Percentiles rank a stretch among this genome's conserved stretches.
Evolutionary conservation across 2,888 invertebrate genomes (phyloP).

Genomic region (Erebia aethiops): DNA sequence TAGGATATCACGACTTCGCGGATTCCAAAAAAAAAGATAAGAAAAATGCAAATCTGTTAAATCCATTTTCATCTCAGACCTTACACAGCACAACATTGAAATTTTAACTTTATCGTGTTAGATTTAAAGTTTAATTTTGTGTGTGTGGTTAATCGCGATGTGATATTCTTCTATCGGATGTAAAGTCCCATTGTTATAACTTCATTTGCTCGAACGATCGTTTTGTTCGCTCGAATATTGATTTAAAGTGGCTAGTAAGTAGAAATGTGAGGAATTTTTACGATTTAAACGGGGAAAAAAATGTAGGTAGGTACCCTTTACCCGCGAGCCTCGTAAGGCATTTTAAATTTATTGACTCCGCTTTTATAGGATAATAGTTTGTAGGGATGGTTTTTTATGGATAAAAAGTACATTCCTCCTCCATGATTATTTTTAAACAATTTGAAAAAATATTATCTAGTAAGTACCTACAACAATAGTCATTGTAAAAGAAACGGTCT

Average conservation of each 20-base stretch:
- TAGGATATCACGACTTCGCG: slow-evolving; percentile 36
- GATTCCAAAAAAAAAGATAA: slow-evolving; percentile 32
- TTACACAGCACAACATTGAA: not conserved
- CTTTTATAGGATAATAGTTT: slow-evolving; percentile 34
- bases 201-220: slow-evolving; percentile 71
- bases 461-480: too few relatives aligned
- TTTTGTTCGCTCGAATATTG: slow-evolving; percentile 72
- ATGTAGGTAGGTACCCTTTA: slow-evolving; percentile 36
- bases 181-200: slow-evolving; percentile 71
- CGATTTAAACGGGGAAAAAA: slow-evolving; percentile 63
- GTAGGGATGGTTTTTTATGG: slow-evolving; percentile 12
- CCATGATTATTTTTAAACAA: not conserved
- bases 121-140: not conserved
- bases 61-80: slow-evolving; percentile 38
- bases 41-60: slow-evolving; percentile 39
- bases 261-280: slow-evolving; percentile 75
- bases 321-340: slow-evolving; percentile 37
- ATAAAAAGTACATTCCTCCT: not conserved
- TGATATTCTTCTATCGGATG: slow-evolving; percentile 18
- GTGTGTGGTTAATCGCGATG: slow-evolving; percentile 19
- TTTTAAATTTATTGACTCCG: slow-evolving; percentile 44
- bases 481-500: too few relatives aligned
- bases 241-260: slow-evolving; percentile 75
- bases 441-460: not conserved
- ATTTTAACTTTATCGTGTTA: not conserved